Evolutionary conservation across 2,797 vertebrate genomes (phyloP), one percentile per base, ranked within the genome.

Genomic region (Coranthus polyacanthus): DNA sequence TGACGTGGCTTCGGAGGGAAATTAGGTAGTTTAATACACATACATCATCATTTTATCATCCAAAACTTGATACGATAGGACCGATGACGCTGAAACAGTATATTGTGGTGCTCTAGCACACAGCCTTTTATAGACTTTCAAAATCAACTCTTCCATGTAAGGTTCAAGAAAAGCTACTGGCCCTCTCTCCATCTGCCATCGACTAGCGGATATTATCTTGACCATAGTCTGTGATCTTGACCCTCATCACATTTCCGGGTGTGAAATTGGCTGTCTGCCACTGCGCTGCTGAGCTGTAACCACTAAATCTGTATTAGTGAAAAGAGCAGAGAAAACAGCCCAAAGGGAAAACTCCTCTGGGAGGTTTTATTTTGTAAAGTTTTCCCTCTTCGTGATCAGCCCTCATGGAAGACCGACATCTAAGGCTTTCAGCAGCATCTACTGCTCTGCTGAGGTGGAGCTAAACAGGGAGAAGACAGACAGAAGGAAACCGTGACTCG

Each of bases 391-490:
- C 18, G 6, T 62, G 54, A 78, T 77, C 43, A 15, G 26, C 49
- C 68, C 59, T 74, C 57, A 75, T 9, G 42, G 58, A 54, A 68
- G 37, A 59, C 72, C 75, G 58, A 84, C 75, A 84, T 75, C 63
- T 65, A 74, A 75, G 59, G 70, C 66, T 78, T 73, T 88, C 22
- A 59, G 66, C 66, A 62, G 12, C 51, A 75, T 72, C 71, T 39
- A 50, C 39, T 34, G 45, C 68, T 79, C 56, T 64, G 49, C 70
- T 58, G 56, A 68, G 18, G 52, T 70, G 72, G 44, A 59, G 60
- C 42, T 47, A 60, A 74, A 66, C 41, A 62, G 47, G 41, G 63
- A 39, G 61, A 57, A 42, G 43, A 73, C 11, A 55, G 73, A 83
- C 53, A 72, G 72, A 60, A 81, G 60, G 43, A 68, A 51, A 43